These are phyloP conservation scores for Synanthedon vespiformis DNA, from an alignment of 2,888 invertebrate genomes.

Conservation along the genomic window DNA sequence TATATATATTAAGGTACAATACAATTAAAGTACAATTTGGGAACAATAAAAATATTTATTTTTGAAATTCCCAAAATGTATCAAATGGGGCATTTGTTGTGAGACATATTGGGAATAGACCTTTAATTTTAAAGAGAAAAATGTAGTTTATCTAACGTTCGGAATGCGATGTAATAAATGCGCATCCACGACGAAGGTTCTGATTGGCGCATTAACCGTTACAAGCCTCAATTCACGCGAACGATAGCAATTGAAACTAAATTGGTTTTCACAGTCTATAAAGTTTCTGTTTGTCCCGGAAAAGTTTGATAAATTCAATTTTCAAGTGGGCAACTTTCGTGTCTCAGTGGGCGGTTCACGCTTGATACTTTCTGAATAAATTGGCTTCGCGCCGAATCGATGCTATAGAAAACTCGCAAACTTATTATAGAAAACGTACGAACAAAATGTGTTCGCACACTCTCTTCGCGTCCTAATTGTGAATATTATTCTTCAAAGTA, in stretches of 20 bases:
- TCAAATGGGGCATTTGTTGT: no score
- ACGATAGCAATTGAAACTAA: slow-evolving; percentile 56
- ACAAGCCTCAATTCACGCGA: slow-evolving; percentile 33
- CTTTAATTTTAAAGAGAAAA: no score
- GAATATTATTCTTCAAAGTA: no score
- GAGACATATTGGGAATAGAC: no score
- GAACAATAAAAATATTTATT: no score
- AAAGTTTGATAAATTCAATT: slow-evolving; percentile 67
- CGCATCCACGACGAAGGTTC: background rate
- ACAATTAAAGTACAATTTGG: no score
- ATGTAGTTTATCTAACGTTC: background rate
- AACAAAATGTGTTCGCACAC: background rate
- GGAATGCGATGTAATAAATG: background rate
- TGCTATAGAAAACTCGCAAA: slow-evolving; percentile 35
- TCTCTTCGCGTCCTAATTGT: no score
- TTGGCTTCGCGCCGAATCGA: slow-evolving; percentile 48
- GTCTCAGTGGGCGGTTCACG: slow-evolving; percentile 47
- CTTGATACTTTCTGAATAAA: slow-evolving; percentile 64
- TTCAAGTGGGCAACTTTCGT: slow-evolving; percentile 55
- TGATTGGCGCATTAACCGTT: slow-evolving; percentile 22
- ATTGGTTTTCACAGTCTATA: slow-evolving; percentile 64
- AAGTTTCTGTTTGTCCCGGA: slow-evolving; percentile 61
- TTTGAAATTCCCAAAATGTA: no score
- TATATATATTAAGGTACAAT: no score
- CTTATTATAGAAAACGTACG: slow-evolving; percentile 10